Percentiles rank a stretch among this genome's conserved stretches.
These are phyloP conservation scores for Litoditis marina DNA, from an alignment of 2,888 invertebrate genomes.

Conservation along the genomic window DNA sequence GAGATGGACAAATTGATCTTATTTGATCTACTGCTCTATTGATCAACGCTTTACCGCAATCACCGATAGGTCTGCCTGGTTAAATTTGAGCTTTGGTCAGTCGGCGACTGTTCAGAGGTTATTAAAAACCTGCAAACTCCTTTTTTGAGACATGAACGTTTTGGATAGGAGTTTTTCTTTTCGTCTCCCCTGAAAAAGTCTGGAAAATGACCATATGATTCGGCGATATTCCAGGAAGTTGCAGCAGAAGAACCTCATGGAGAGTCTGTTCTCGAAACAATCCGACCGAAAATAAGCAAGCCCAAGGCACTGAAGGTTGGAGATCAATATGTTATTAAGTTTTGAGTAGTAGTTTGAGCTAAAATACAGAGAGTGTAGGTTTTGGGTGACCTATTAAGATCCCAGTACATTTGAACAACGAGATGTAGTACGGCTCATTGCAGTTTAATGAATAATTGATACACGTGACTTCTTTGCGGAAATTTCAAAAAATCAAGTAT, in stretches of 20 bases:
- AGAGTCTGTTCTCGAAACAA: slow-evolving; percentile 9
- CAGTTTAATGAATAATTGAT: too few species aligned
- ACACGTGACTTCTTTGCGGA: too few species aligned
- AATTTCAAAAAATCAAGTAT: background rate
- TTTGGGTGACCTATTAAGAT: too few species aligned
- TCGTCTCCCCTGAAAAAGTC: background rate
- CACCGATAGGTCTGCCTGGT: too few species aligned
- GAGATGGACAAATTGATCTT: too few species aligned
- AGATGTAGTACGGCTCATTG: too few species aligned
- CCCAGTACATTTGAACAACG: background rate
- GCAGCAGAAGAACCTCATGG: slow-evolving; percentile 8
- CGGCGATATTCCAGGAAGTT: slow-evolving; percentile 1
- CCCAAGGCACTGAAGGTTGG: slow-evolving; percentile 38
- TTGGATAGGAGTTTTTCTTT: background rate
- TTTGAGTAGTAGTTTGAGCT: background rate
- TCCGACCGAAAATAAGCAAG: slow-evolving; percentile 22
- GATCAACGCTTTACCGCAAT: too few species aligned
- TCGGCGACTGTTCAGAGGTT: too few species aligned
- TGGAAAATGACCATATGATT: background rate
- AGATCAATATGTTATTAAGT: too few species aligned
- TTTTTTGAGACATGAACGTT: background rate
- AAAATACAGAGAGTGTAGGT: too few species aligned
- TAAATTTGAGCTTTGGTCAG: background rate
- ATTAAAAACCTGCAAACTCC: background rate
- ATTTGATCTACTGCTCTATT: too few species aligned